Evolutionary conservation across 2,113 vertebrate species (phyloP).

Genomic region (Ciconia boyciana): DNA sequence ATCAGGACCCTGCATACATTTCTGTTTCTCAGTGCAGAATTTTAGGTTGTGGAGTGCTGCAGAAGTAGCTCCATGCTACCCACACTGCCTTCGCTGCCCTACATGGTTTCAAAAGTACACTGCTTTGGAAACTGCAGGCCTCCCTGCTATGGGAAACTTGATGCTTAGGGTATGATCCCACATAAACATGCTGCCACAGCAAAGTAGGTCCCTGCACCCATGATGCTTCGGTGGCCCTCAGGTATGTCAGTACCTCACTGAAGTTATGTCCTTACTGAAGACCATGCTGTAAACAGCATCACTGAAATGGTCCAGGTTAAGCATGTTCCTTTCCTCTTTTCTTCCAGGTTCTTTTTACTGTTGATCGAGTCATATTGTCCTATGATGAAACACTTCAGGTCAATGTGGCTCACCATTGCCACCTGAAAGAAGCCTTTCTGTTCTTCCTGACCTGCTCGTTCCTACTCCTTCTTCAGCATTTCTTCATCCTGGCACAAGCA

Average conservation of each 20-base stretch:
- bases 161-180: neutral
- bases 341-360: neutral
- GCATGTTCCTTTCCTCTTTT: neutral
- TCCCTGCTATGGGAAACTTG: neutral
- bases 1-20: neutral
- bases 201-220: neutral
- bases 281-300: neutral
- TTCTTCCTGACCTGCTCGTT: neutral
- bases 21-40: neutral
- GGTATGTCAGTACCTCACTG: neutral
- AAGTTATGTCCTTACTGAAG: neutral
- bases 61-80: neutral
- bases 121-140: neutral
- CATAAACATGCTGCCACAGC: neutral
- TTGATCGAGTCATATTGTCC: neutral
- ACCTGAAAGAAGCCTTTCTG: neutral
- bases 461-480: neutral
- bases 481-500: neutral
- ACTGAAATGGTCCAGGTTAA: neutral
- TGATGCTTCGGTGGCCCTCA: neutral
- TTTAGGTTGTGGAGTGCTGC: neutral
- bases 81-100: neutral
- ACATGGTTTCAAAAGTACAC: neutral
- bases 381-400: neutral
- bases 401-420: fast-evolving